Base-by-base conservation (phyloP, 1,140 invertebrate genomes). In the Episyrphus balteatus region DNA sequence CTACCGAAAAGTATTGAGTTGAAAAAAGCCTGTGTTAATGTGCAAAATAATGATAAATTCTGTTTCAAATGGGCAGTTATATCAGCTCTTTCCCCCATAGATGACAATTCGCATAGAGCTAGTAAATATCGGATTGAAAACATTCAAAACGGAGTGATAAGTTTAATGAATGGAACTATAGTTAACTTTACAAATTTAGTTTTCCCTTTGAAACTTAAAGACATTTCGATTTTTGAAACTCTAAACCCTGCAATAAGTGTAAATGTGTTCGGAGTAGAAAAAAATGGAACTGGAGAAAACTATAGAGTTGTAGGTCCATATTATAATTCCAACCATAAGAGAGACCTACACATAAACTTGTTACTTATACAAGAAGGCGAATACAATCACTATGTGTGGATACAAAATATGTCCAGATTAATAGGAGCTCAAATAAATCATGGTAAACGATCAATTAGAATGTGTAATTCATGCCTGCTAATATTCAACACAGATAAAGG, bases 11-110 rank as follows among this genome's bases (percentile, higher is more conserved):
- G 32, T 42, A 59, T 67, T n/a, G 42, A 50, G 50, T 46, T 11
- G 64, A 63, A 51, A 42, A 56, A 32, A n/a, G 57, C 61, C 0
- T 55, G 51, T 40, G 30, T 67, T 3, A 69, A 64, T 52, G 52
- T 67, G 3, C 42, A 56, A 44, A 61, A 58, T 43, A 46, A 47
- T 30, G 53, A 60, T 51, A 38, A 57, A 15, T 49, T 51, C 12
- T 63, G 61, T 41, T 65, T 66, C 51, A 47, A 45, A 30, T 59
- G 57, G 57, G 55, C 50, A 17, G 32, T 58, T 14, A 50, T 50
- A 31, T 52, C 47, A 17, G 52, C 55, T 34, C 32, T 61, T 17
- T 51, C 42, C 47, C 53, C 55, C 17, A 32, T 37, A n/a, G 37
- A 26, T 30, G 34, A 41, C 41, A 21, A 40, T 41, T n/a, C 18